These are phyloP conservation scores for Psilopsiagon aymara DNA, from an alignment of 2,113 vertebrate species.

Conservation along the genomic window DNA sequence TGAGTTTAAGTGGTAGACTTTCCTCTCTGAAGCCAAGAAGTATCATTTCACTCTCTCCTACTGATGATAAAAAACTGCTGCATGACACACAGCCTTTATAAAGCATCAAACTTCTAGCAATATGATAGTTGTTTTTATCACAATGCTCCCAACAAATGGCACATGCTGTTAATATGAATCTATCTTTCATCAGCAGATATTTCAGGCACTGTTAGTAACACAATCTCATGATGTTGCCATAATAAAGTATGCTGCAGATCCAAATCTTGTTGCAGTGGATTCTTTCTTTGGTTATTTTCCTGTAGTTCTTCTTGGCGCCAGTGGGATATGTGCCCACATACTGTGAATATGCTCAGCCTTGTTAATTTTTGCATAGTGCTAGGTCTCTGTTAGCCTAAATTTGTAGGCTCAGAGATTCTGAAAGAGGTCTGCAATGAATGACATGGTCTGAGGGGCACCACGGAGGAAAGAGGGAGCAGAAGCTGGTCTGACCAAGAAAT, in stretches of 20 bases:
- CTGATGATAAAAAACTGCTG: conserved; percentile 21
- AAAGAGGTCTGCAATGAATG: neutral
- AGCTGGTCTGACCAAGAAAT: neutral
- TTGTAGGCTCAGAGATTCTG: neutral
- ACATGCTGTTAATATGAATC: conserved; percentile 65
- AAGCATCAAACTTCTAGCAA: conserved; percentile 46
- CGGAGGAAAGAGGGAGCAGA: neutral
- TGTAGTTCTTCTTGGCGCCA: neutral
- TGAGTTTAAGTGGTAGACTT: neutral
- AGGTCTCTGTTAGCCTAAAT: neutral
- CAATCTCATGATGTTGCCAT: conserved; percentile 48
- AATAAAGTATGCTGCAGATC: conserved; percentile 43
- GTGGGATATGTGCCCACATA: neutral
- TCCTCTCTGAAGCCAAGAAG: conserved; percentile 21
- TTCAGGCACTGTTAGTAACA: conserved; percentile 53
- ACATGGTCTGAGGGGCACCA: neutral
- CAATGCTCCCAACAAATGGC: conserved; percentile 55
- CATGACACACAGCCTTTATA: conserved; percentile 50
- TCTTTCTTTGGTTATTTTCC: conserved; percentile 55
- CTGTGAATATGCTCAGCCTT: neutral
- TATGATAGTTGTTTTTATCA: conserved; percentile 57
- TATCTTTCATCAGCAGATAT: conserved; percentile 66
- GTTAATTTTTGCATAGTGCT: neutral
- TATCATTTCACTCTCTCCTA: conserved; percentile 15
- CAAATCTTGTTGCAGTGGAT: conserved; percentile 1